Percentiles rank a stretch among this genome's conserved stretches.
Evolutionary conservation across 2,113 vertebrate species (phyloP).

Genomic region (Addax nasomaculatus): DNA sequence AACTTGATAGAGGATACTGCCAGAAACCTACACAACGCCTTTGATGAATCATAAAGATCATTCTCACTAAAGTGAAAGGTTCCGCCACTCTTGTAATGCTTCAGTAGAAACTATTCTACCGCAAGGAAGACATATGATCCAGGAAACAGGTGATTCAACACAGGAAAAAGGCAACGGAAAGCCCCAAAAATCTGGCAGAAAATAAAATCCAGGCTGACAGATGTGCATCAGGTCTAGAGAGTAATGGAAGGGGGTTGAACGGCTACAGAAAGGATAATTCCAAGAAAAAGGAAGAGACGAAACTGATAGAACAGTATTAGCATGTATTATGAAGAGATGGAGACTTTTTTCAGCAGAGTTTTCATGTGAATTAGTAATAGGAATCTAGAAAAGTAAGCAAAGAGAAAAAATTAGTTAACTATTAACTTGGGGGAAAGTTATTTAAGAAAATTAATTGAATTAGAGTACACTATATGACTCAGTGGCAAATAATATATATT

Average conservation of each 20-base stretch:
- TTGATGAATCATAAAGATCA: background rate
- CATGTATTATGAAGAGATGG: background rate
- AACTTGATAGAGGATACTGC: background rate
- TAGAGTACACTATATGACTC: background rate
- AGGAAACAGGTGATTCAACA: background rate
- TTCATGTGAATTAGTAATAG: background rate
- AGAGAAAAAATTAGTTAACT: background rate
- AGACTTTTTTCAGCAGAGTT: background rate
- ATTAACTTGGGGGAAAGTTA: background rate
- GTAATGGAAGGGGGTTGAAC: background rate
- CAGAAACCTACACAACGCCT: background rate
- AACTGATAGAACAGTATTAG: background rate
- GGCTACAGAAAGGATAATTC: background rate
- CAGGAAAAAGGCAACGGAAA: background rate
- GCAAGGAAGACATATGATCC: background rate
- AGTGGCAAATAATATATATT: background rate
- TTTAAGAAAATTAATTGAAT: background rate
- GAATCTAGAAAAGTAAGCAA: background rate
- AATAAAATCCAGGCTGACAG: background rate
- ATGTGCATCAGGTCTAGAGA: background rate
- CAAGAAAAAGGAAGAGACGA: background rate
- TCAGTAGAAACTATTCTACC: background rate
- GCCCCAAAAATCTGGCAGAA: background rate
- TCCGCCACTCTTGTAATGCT: background rate
- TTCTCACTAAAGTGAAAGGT: background rate